Conservation (phyloP, 2,888 invertebrate species). For the Polydesmus complanatus region DNA sequence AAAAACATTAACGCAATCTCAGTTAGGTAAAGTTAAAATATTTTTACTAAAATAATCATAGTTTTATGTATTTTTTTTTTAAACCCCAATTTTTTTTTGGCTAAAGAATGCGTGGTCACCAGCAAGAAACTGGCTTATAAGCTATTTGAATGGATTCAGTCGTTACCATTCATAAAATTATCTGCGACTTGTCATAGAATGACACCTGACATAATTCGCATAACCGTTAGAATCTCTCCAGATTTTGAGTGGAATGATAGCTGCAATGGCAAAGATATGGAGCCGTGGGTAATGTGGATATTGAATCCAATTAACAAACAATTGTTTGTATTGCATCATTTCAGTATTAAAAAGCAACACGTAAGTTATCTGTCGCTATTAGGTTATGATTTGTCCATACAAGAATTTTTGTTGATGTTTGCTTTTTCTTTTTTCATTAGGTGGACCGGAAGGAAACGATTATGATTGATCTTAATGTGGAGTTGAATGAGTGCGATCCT, state of each 20-base stretch:
- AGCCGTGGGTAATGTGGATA: constrained; percentile 3
- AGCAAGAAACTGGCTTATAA: background rate
- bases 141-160: background rate
- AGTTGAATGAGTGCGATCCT: background rate
- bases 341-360: background rate
- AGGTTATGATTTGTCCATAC: background rate
- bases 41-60: too few species aligned
- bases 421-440: background rate
- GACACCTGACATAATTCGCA: background rate
- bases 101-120: background rate
- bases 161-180: background rate
- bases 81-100: background rate
- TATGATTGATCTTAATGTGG: background rate
- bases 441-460: background rate
- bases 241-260: constrained; percentile 1
- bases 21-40: too few species aligned
- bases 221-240: background rate
- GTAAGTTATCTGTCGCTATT: background rate
- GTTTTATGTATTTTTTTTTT: too few species aligned
- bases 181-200: background rate
- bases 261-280: background rate
- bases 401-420: too few species aligned
- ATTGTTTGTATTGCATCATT: background rate
- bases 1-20: too few species aligned
- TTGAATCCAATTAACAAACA: background rate